Evolutionary conservation across 2,797 vertebrate species (phyloP), one percentile per base, ranked within the genome.

Genomic region (Adrianichthys oophorus): DNA sequence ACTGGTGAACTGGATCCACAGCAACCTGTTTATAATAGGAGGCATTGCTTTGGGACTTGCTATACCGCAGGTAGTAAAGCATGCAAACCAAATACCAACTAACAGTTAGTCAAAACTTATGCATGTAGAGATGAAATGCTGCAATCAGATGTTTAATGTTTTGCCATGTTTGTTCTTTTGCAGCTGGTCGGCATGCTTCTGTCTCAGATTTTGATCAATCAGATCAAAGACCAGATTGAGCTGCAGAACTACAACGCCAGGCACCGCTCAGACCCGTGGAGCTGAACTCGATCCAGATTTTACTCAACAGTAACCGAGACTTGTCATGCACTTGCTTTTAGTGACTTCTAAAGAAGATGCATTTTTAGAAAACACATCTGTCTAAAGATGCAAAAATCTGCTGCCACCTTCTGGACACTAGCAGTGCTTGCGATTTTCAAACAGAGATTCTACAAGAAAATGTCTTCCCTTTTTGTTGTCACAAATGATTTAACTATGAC

Each of bases 131-230:
- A 18, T 18, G 1, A 10, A 5, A 16, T 1, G 12, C 10, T 24
- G 14, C 13, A 26, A 1, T 26, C 21, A 23, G 16, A 19, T 50
- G 43, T 1, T 63, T 23, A 83, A 10, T 12, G 4, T 40, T 54
- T 19, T 50, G 13, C 48, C 57, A 1, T 68, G 14, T 63, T 52
- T 53, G 48, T n/a, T 72, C 16, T 48, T 68, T 51, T 63, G 64
- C 92, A 98, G 97, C 86, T 98, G 74, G 93, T 95, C 26, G 96
- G 95, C 52, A 96, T 99, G 68, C 70, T 96, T 47, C 80, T 98
- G 59, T 97, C 96, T 51, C 95, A 97, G 85, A 86, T 95, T 54
- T 90, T 98, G 23, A 91, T 95, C 73, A 95, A 85, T 86, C 96
- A 97, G 88, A 95, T 98, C 76, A 91, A 91, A 48, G 94, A 98